phyloP scores from a whole-genome alignment of 2,888 invertebrate genomes.

The Drosophila anceps region DNA sequence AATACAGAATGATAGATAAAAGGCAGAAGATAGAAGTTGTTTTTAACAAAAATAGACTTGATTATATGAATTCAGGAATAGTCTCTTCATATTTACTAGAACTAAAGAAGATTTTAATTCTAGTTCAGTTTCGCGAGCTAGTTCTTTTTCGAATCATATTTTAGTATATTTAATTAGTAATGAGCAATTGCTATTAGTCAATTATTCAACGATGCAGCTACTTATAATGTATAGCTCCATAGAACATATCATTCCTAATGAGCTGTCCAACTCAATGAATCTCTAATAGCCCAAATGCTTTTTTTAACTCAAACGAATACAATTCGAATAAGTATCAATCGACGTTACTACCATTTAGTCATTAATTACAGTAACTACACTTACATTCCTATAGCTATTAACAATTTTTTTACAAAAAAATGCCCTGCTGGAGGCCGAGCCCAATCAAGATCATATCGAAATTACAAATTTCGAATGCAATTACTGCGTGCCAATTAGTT shows the following conservation, averaged over 20 bases:
- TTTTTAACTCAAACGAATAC: background rate
- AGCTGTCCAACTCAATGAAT: background rate
- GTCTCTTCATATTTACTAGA: no score
- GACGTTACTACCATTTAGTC: background rate
- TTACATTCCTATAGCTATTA: background rate
- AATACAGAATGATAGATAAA: no score
- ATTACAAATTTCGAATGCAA: conserved; percentile 4
- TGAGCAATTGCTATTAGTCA: background rate
- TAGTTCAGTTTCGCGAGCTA: background rate
- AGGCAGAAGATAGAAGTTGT: no score
- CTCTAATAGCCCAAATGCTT: background rate
- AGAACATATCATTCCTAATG: background rate
- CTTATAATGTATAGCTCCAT: background rate
- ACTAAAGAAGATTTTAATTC: no score
- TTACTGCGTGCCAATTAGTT: conserved; percentile 1
- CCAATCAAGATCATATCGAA: conserved; percentile 2
- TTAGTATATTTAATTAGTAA: no score
- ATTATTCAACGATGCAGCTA: background rate
- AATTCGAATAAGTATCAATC: background rate
- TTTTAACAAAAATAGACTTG: no score
- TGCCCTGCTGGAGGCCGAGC: background rate
- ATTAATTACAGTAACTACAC: background rate
- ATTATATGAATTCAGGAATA: no score
- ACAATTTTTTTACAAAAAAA: background rate
- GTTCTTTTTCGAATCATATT: background rate